Base-by-base conservation (phyloP, 2,888 invertebrate species). In the Hydrotaea cyrtoneurina region DNA sequence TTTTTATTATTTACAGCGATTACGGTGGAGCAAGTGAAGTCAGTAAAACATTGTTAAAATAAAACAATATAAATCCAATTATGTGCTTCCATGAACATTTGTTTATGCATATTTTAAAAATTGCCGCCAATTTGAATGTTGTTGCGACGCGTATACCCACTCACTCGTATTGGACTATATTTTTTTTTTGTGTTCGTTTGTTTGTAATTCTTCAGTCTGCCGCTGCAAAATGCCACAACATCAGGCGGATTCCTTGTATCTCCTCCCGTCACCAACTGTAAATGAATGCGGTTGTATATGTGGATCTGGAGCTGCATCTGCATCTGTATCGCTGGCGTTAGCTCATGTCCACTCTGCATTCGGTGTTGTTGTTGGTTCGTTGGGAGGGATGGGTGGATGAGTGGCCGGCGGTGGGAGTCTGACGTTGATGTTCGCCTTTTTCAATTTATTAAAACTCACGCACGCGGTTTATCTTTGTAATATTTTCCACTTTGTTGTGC, bases 401-500 rank as follows among this genome's bases (percentile, higher is more conserved):
- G 17, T 36, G 36, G 36, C 17, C 19, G 36, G 36, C 17, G n/a
- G 43, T 69, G n/a, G n/a, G n/a, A n/a, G n/a, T n/a, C n/a, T n/a
- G n/a, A n/a, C n/a, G n/a, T n/a, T n/a, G 57, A 31, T 62, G 50
- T 36, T 64, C 46, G 72, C 76, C 72, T 73, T 83, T 83, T 83
- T 66, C 72, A 79, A 83, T 83, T 83, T 80, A 83, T 83, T 83
- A 79, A 83, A 83, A 83, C 83, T 79, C 83, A 83, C 83, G 83
- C 83, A 83, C 83, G 79, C 83, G 83, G 83, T 83, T 83, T 83
- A 83, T 83, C 83, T 79, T 73, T 83, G 79, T 79, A 79, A 83
- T 77, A 83, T 83, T 83, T 76, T 79, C 57, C 72, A 79, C 79
- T 79, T 83, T 83, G 39, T 13, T 39, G 39, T 66, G 72, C 59